These are phyloP conservation scores for Mechanitis messenoides DNA, from an alignment of 2,888 invertebrate species.

Conservation along the genomic window DNA sequence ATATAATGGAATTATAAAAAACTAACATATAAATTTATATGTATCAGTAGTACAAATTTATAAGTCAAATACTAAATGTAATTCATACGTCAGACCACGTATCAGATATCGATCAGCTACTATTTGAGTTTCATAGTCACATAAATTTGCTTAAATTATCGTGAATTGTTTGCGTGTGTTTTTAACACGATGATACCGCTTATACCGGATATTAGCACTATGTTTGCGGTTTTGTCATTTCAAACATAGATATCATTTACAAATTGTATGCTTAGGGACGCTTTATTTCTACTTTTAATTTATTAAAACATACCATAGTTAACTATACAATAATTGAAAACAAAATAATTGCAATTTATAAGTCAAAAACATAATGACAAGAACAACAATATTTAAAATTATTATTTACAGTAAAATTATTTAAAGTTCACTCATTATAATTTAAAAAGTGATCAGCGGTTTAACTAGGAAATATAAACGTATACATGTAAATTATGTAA, in stretches of 20 bases:
- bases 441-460: too few species aligned
- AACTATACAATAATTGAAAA: not conserved
- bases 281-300: too few species aligned
- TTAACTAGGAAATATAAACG: not conserved
- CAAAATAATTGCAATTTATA: too few species aligned
- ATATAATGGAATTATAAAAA: too few species aligned
- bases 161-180: constrained; percentile 20
- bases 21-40: too few species aligned
- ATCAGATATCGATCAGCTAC: not conserved
- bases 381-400: too few species aligned
- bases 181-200: constrained; percentile 21
- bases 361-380: too few species aligned
- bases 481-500: not conserved
- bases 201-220: constrained; percentile 28
- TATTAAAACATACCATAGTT: not conserved
- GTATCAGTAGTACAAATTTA: not conserved
- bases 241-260: constrained; percentile 4
- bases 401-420: too few species aligned
- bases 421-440: too few species aligned
- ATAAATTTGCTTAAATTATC: constrained; percentile 6
- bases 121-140: constrained; percentile 3
- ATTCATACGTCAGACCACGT: not conserved
- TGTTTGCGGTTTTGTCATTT: constrained; percentile 10
- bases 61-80: not conserved
- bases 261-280: too few species aligned